Conservation (phyloP, 2,797 vertebrate genomes). For the Anas capensis region DNA sequence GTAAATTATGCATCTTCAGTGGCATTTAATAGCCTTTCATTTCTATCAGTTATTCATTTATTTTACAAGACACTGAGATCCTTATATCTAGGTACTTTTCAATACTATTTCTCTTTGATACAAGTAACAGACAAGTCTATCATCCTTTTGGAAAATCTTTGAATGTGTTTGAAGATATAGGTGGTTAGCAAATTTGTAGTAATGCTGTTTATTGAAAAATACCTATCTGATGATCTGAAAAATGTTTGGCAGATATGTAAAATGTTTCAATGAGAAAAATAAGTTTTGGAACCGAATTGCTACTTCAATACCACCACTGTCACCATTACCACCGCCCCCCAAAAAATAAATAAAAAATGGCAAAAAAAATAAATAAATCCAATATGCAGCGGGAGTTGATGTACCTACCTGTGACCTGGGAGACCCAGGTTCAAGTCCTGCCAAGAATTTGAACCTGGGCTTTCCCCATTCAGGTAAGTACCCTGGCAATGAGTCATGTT, state of each 20-base stretch:
- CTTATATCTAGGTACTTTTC: background rate
- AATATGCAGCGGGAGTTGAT: background rate
- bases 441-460: conserved; percentile 32
- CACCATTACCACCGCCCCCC: too few relatives aligned
- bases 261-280: background rate
- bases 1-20: conserved; percentile 31
- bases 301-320: too few relatives aligned
- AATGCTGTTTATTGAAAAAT: background rate
- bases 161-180: background rate
- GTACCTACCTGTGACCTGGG: background rate
- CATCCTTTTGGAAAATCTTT: background rate
- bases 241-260: background rate
- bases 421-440: conserved; percentile 35
- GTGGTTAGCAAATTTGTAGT: background rate
- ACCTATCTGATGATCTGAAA: background rate
- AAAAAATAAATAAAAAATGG: background rate
- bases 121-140: background rate
- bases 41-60: conserved; percentile 25
- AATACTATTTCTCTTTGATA: background rate
- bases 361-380: background rate
- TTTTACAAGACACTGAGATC: conserved; percentile 3
- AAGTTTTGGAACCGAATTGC: background rate
- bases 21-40: conserved; percentile 20
- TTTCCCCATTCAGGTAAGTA: background rate
- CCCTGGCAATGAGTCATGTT: background rate